These are phyloP conservation scores for Enhydra lutris DNA, from an alignment of 2,113 vertebrate species.

Conservation along the genomic window DNA sequence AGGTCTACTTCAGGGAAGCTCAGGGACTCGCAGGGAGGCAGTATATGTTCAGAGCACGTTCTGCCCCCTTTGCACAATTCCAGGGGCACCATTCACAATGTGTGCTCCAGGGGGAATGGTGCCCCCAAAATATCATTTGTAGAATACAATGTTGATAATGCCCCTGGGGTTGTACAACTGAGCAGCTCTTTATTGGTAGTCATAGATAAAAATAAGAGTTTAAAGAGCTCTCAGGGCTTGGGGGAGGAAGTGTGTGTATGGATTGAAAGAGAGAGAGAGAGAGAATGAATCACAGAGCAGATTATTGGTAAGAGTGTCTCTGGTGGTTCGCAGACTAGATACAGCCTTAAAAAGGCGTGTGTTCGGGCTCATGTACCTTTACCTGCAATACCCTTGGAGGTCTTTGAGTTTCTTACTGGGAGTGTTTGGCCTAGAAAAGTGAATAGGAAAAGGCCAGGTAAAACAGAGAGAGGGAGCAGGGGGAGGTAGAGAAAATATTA, in stretches of 20 bases:
- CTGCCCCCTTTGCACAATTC: too few relatives aligned
- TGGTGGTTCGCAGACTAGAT: neutral
- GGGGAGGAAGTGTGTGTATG: too few relatives aligned
- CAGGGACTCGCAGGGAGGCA: fast-evolving
- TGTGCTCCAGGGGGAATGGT: neutral
- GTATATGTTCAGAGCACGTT: neutral
- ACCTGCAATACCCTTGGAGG: neutral
- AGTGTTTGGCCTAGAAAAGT: neutral
- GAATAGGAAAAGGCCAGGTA: neutral
- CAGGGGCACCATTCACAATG: neutral
- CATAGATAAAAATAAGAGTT: neutral
- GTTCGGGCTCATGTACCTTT: neutral
- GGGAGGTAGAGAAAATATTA: neutral
- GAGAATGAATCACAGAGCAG: neutral
- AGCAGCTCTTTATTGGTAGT: neutral
- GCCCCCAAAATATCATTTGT: neutral
- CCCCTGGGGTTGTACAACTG: neutral
- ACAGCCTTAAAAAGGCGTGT: neutral
- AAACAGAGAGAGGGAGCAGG: neutral
- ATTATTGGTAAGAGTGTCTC: neutral
- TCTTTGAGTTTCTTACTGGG: neutral
- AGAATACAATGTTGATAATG: neutral
- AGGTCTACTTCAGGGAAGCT: neutral
- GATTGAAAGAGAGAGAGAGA: neutral
- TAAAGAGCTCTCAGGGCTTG: neutral